Evolutionary conservation across 2,113 vertebrate genomes (phyloP).

Genomic region (Leucoraja erinaceus): DNA sequence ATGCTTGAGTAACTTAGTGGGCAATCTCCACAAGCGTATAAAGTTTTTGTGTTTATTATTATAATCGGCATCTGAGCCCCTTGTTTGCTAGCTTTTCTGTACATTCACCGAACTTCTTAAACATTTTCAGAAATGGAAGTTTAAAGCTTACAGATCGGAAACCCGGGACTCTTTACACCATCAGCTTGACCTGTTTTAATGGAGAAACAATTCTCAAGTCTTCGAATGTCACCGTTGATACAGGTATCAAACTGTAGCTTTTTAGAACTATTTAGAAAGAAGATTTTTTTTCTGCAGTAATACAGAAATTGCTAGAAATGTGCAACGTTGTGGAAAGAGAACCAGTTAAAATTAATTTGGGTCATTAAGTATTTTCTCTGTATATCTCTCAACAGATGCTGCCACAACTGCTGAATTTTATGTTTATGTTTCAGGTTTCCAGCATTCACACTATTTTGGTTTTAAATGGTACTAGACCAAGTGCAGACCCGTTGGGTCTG

Average conservation of each 20-base stretch:
- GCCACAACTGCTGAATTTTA: too few species aligned
- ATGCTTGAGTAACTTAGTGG: too few species aligned
- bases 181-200: constrained; percentile 30
- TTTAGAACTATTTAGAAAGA: not conserved
- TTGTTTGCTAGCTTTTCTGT: not conserved
- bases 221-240: constrained; percentile 29
- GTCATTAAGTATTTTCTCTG: too few species aligned
- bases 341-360: not conserved
- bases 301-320: not conserved
- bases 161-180: constrained; percentile 12
- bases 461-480: not conserved
- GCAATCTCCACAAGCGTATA: too few species aligned
- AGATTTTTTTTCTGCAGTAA: not conserved
- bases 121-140: constrained; percentile 22
- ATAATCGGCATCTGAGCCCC: not conserved
- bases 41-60: not conserved
- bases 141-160: constrained; percentile 5
- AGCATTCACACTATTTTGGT: not conserved
- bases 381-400: too few species aligned
- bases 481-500: too few species aligned
- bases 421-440: too few species aligned
- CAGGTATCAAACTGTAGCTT: not conserved
- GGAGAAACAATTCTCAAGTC: constrained; percentile 25
- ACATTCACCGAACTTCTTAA: not conserved
- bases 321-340: not conserved